A percentile compares a stretch with the other conserved stretches of the same genome.
phyloP scores from a whole-genome alignment of 2,113 vertebrate species.

The Eulemur macaco region DNA sequence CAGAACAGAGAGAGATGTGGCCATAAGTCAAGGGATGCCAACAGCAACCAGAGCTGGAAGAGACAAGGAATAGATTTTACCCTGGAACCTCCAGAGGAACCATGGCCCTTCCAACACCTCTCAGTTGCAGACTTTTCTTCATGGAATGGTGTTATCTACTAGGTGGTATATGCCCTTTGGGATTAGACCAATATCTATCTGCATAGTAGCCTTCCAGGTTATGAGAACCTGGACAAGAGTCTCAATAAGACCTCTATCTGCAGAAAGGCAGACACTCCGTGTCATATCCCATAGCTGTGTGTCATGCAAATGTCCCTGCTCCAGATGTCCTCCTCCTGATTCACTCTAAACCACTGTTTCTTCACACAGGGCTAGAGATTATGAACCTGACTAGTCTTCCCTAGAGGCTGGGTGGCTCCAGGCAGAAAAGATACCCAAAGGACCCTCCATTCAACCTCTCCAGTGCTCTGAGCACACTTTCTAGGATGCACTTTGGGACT shows the following conservation, averaged over 20 bases:
- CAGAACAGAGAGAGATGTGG: not conserved
- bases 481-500: not conserved
- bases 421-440: not conserved
- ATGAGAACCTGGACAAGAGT: too few species aligned
- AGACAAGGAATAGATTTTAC: not conserved
- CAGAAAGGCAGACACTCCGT: not conserved
- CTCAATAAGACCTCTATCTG: not conserved
- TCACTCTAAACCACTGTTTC: not conserved
- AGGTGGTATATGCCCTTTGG: fast-evolving
- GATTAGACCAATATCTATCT: not conserved
- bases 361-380: not conserved
- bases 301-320: fast-evolving
- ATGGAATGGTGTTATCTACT: fast-evolving
- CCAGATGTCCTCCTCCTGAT: fast-evolving
- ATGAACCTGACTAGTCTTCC: not conserved
- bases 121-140: not conserved
- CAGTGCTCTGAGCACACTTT: fast-evolving
- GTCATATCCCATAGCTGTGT: too few species aligned
- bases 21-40: not conserved
- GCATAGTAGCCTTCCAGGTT: not conserved
- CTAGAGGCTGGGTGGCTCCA: not conserved
- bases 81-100: not conserved
- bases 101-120: too few species aligned
- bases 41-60: not conserved
- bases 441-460: not conserved